Base-by-base conservation (phyloP, 2,113 vertebrate species). In the Eurypyga helias region DNA sequence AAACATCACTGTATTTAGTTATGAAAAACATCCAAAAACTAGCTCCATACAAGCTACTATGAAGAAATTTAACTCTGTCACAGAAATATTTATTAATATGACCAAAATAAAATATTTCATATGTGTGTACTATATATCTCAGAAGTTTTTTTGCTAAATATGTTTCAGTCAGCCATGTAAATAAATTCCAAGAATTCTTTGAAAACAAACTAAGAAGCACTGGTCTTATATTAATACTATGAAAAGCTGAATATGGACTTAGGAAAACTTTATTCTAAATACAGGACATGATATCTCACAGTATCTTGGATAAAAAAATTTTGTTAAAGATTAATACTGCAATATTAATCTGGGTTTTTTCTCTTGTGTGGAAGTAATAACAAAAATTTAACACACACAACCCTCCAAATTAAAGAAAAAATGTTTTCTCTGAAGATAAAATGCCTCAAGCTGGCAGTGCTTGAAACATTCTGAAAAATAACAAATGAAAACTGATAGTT, bases 401-500 rank as follows among this genome's bases (percentile, higher is more conserved):
- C 3, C 1, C 10, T 34, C 13, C 21, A 84, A 69, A 82, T 75
- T 31, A 51, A 80, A 71, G 28, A 79, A 66, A 60, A 24, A 60
- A 24, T 36, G 20, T 41, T 54, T 46, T n/a, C n/a, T 82, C 19
- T 64, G 20, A 61, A 31, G 33, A 41, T n/a, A 93, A 75, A 67
- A 87, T 83, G 43, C 51, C 36, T 70, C 46, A 89, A 45, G 14
- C 29, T 95, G 57, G 45, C 31, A 96, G 41, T 29, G 61, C 24
- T 87, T 94, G 54, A 96, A 97, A 96, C 11, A 49, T 76, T 90
- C 55, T 72, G 65, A 86, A 95, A 97, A 96, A 85, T 36, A 97
- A 76, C 66, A 97, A 97, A 98, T 97, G 91, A 92, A 97, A 98
- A 96, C 77, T 96, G 98, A 96, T 87, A 95, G 69, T 77, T 98